These are phyloP conservation scores for Scartelaos histophorus DNA, from an alignment of 2,113 vertebrate genomes.

Conservation along the genomic window DNA sequence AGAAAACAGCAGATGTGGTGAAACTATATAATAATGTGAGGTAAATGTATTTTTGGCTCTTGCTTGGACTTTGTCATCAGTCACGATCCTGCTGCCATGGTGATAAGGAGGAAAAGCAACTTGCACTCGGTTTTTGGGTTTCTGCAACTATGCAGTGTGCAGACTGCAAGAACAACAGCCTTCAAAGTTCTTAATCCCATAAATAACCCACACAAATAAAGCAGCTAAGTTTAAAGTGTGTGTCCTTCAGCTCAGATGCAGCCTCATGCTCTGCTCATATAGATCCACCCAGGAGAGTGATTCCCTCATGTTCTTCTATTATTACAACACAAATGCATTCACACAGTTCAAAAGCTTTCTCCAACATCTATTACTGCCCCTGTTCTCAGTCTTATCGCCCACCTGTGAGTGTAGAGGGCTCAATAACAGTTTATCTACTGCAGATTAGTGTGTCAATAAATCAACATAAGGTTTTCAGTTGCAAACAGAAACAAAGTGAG, in stretches of 20 bases:
- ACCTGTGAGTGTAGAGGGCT: not conserved
- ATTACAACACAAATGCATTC: not conserved
- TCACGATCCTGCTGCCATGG: slow-evolving; percentile 22
- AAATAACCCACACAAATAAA: not conserved
- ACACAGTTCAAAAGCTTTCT: not conserved
- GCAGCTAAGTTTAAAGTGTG: not conserved
- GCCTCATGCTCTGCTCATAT: not conserved
- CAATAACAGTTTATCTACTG: not conserved
- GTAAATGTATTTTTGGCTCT: slow-evolving; percentile 20
- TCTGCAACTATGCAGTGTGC: not conserved
- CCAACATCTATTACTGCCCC: not conserved
- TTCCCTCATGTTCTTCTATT: not conserved
- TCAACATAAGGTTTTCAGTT: not conserved
- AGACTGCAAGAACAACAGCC: not conserved
- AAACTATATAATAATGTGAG: slow-evolving; percentile 23
- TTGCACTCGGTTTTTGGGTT: not conserved
- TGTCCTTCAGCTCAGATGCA: not conserved
- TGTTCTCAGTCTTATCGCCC: not conserved
- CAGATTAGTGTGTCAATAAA: not conserved
- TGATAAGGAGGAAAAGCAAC: slow-evolving; percentile 13
- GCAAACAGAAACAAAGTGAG: not conserved
- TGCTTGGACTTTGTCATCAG: not conserved
- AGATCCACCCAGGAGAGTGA: not conserved
- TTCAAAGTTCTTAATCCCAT: not conserved
- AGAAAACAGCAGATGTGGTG: slow-evolving; percentile 11